These are phyloP conservation scores for Saimiri boliviensis DNA, from an alignment of 2,113 vertebrate genomes.

Conservation along the genomic window DNA sequence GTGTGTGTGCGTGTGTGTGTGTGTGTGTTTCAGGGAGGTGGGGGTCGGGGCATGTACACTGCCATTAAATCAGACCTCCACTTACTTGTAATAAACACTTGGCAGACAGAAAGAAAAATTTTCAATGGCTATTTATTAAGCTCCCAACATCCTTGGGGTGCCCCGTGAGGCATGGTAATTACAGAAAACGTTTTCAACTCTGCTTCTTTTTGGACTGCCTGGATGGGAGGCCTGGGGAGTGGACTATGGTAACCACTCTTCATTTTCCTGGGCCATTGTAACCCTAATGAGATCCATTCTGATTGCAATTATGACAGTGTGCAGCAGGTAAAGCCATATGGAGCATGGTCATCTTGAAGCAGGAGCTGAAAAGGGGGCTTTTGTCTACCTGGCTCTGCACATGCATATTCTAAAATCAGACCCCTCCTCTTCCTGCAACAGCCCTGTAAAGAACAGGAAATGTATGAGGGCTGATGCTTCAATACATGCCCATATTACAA, in stretches of 20 bases:
- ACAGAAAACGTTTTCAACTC: constrained; percentile 59
- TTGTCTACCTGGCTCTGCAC: constrained; percentile 52
- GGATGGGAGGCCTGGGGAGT: constrained; percentile 41
- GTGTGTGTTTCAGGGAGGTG: not conserved
- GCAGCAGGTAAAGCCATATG: constrained; percentile 75
- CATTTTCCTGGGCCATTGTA: constrained; percentile 67
- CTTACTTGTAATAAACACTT: constrained; percentile 69
- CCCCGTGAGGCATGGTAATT: constrained; percentile 54
- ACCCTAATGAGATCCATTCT: constrained; percentile 77
- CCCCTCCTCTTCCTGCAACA: constrained; percentile 62
- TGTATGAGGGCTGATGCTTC: constrained; percentile 44
- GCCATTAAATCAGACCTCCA: constrained; percentile 47
- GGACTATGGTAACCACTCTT: constrained; percentile 61
- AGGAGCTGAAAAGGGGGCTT: constrained; percentile 61
- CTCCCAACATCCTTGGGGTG: constrained; percentile 56
- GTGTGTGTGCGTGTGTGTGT: not conserved
- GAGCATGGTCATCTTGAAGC: constrained; percentile 64
- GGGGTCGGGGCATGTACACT: not conserved
- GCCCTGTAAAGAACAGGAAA: not conserved
- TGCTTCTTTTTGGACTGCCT: constrained; percentile 46
- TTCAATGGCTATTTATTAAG: constrained; percentile 69
- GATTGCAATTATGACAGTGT: constrained; percentile 71
- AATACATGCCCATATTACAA: not conserved
- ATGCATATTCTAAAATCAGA: constrained; percentile 60
- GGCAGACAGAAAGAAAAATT: constrained; percentile 63